phyloP scores from a whole-genome alignment of 2,113 vertebrate genomes.

The Cyanistes caeruleus region DNA sequence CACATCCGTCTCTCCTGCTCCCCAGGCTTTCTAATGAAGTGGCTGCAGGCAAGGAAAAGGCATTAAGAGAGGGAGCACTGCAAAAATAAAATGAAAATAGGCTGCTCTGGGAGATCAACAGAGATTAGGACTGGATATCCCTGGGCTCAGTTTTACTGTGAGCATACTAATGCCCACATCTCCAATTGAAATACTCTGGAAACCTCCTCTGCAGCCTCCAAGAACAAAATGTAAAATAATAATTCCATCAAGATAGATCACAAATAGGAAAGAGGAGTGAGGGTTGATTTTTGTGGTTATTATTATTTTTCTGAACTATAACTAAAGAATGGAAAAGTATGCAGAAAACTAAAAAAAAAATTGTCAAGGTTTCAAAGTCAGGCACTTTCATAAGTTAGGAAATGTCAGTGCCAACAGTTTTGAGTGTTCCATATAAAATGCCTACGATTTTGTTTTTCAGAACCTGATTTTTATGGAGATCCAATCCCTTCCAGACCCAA shows the following conservation, averaged over 20 bases:
- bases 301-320: not conserved
- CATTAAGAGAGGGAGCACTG: not conserved
- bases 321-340: not conserved
- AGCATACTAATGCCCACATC: not conserved
- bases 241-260: not conserved
- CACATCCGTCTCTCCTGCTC: not conserved
- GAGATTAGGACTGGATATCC: not conserved
- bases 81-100: not conserved
- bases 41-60: constrained; percentile 16
- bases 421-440: not conserved
- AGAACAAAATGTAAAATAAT: not conserved
- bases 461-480: not conserved
- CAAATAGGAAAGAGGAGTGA: not conserved
- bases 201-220: not conserved
- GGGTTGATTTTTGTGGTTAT: not conserved
- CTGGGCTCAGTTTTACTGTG: not conserved
- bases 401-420: not conserved
- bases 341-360: not conserved
- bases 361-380: not conserved
- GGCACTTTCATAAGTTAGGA: not conserved
- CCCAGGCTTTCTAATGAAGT: not conserved
- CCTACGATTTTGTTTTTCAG: not conserved
- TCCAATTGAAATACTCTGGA: not conserved
- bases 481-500: not conserved
- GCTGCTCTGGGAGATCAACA: not conserved